Evolutionary conservation across 2,888 invertebrate genomes (phyloP).

Genomic region (Mylabris sibirica): DNA sequence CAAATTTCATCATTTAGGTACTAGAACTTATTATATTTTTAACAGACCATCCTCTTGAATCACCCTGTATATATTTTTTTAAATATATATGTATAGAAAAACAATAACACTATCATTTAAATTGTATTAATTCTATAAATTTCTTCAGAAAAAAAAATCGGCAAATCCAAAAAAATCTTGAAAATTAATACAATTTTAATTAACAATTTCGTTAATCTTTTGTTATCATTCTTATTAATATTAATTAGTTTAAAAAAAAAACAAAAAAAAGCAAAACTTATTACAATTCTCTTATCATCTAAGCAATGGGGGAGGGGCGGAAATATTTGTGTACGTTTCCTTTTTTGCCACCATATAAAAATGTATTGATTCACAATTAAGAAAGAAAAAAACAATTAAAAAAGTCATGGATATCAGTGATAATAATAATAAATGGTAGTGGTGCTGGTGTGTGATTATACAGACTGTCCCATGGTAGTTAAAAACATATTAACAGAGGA

Average conservation of each 20-base stretch:
- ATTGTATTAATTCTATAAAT: not conserved
- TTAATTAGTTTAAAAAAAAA: too few relatives aligned
- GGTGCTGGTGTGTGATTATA: not conserved
- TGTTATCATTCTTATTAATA: too few relatives aligned
- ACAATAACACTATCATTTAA: not conserved
- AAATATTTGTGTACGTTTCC: too few relatives aligned
- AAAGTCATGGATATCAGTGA: not conserved
- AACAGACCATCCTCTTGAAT: too few relatives aligned
- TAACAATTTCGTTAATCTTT: not conserved
- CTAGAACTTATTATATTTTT: too few relatives aligned
- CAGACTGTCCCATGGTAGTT: not conserved
- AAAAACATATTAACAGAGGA: too few relatives aligned
- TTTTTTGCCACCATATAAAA: too few relatives aligned
- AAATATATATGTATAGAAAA: not conserved
- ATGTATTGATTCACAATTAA: not conserved
- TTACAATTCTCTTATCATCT: not conserved
- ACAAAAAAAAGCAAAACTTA: not conserved
- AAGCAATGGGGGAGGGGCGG: not conserved
- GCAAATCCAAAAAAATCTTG: not conserved
- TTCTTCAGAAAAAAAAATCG: not conserved
- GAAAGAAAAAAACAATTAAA: not conserved
- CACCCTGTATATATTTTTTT: not conserved
- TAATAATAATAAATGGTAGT: not conserved
- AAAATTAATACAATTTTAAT: not conserved
- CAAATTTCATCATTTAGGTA: too few relatives aligned